A percentile compares a stretch with the other conserved stretches of the same genome.
These are phyloP conservation scores for Rhodeus uyekii DNA, from an alignment of 2,797 vertebrate genomes.

Conservation along the genomic window DNA sequence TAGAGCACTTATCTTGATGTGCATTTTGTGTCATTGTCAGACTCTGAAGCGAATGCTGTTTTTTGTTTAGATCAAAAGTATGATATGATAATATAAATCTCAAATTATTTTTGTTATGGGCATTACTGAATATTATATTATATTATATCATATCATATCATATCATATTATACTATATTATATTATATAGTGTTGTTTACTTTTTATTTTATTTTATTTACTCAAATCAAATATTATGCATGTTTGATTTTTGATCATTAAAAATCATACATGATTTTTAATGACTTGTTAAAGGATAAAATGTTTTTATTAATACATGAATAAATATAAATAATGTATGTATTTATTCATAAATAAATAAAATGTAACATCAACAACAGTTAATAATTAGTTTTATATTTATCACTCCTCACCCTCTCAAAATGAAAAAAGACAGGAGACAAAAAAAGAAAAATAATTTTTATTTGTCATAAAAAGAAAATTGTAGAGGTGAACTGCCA, in stretches of 20 bases:
- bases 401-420: too few species aligned
- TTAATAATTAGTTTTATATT: not conserved
- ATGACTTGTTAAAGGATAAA: not conserved
- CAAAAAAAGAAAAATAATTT: too few species aligned
- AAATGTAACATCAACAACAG: not conserved
- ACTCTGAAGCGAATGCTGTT: not conserved
- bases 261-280: not conserved
- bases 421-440: too few species aligned
- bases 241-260: not conserved
- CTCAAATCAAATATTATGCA: not conserved
- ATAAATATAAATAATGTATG: not conserved
- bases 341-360: not conserved
- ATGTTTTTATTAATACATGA: not conserved
- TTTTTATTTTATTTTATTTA: not conserved
- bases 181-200: too few species aligned
- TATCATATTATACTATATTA: too few species aligned
- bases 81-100: not conserved
- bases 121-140: too few species aligned
- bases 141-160: too few species aligned
- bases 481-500: not conserved
- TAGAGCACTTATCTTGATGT: constrained; percentile 13
- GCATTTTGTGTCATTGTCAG: constrained; percentile 12
- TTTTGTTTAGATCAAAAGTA: constrained; percentile 23
- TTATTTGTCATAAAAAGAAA: too few species aligned
- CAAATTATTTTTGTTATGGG: too few species aligned